Percentiles rank a stretch among this genome's conserved stretches.
phyloP scores from a whole-genome alignment of 2,888 invertebrate species.

The Icerya purchasi region DNA sequence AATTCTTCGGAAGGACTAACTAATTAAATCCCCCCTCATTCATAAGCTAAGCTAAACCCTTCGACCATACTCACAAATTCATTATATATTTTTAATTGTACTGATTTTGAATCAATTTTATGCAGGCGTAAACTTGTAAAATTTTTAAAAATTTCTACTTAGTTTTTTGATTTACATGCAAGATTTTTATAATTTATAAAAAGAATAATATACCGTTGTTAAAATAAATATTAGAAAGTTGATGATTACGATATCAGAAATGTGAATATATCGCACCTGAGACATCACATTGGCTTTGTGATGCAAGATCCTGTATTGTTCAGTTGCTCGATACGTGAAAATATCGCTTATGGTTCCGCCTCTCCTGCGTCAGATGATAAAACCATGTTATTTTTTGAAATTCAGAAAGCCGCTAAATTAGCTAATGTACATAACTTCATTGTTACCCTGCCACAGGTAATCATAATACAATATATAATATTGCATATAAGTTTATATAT shows the following conservation, averaged over 20 bases:
- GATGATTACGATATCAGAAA: slow-evolving; percentile 34
- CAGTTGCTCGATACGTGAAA: slow-evolving; percentile 14
- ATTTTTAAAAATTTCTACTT: no score
- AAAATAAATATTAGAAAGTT: slow-evolving; percentile 12
- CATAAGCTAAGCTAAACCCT: no score
- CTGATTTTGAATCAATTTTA: no score
- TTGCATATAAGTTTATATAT: no score
- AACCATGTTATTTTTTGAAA: slow-evolving; percentile 28
- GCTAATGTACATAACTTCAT: slow-evolving; percentile 33
- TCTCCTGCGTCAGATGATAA: slow-evolving; percentile 19
- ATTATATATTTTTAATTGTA: no score
- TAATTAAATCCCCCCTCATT: no score
- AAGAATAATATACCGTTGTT: neutral
- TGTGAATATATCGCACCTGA: slow-evolving; percentile 46
- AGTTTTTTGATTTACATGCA: neutral
- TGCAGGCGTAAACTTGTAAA: no score
- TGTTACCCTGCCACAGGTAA: slow-evolving; percentile 27
- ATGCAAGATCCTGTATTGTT: slow-evolving; percentile 17
- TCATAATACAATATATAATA: no score
- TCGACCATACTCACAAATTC: no score
- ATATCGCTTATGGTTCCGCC: slow-evolving; percentile 29
- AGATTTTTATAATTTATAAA: neutral
- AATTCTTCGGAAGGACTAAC: no score
- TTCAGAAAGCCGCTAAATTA: slow-evolving; percentile 27
- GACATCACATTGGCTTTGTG: slow-evolving; percentile 15